Conservation (phyloP, 2,113 vertebrate species). For the Triplophysa rosa region DNA sequence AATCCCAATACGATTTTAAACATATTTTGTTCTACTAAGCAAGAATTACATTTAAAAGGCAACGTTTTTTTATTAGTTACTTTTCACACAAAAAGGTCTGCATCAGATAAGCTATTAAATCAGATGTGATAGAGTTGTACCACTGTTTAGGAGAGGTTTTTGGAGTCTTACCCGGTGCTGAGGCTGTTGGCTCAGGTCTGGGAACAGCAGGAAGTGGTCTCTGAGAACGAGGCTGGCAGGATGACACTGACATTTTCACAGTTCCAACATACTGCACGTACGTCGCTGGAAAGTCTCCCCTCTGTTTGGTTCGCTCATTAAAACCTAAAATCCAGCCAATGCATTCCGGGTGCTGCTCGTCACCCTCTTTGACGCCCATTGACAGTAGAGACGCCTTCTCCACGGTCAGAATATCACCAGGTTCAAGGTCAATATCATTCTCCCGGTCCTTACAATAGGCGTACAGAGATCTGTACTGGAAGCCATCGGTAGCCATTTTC, state of each 20-base stretch:
- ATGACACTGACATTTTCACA: constrained; percentile 77
- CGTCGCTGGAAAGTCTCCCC: constrained; percentile 90
- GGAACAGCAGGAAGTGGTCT: constrained; percentile 86
- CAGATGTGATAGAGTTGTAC: not conserved
- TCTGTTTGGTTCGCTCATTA: constrained; percentile 91
- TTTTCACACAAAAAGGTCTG: not conserved
- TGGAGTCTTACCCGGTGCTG: constrained; percentile 76
- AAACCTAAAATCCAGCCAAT: constrained; percentile 91
- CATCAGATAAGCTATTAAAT: not conserved
- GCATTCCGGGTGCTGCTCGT: constrained; percentile 78
- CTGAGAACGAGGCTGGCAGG: constrained; percentile 81
- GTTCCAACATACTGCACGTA: constrained; percentile 89
- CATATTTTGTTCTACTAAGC: no score
- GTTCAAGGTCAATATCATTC: constrained; percentile 88
- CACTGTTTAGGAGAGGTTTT: not conserved
- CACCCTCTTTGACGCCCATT: constrained; percentile 82
- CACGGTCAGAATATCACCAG: constrained; percentile 86
- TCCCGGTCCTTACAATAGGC: constrained; percentile 85
- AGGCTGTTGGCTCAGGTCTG: constrained; percentile 61
- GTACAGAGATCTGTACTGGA: constrained; percentile 88
- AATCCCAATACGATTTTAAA: no score
- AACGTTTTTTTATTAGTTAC: no score
- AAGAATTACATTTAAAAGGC: no score
- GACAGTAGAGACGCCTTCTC: constrained; percentile 84
- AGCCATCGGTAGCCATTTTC: constrained; percentile 82